Evolutionary conservation across 2,888 invertebrate species (phyloP).

Genomic region (Therioaphis trifolii): DNA sequence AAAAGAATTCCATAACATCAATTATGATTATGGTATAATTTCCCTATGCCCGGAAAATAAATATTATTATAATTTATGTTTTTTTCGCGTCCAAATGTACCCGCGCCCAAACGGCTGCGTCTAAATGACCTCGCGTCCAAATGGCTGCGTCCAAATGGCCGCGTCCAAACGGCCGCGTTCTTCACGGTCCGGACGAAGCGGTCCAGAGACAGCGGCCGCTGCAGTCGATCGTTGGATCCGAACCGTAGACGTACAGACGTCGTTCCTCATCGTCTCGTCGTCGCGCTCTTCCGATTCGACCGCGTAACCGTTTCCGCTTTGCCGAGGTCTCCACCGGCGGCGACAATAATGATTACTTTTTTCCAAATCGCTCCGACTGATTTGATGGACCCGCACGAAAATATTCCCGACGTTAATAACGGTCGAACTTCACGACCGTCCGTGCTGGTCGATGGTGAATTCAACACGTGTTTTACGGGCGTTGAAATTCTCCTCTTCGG

Average conservation of each 20-base stretch:
- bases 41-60: too few relatives aligned
- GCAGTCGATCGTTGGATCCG: slow-evolving; percentile 82
- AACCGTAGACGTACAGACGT: slow-evolving; percentile 72
- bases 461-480: slow-evolving; percentile 74
- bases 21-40: too few relatives aligned
- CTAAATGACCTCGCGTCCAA: too few relatives aligned
- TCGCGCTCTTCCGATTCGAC: slow-evolving; percentile 68
- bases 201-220: slow-evolving; percentile 77
- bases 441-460: slow-evolving; percentile 83
- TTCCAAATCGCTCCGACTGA: slow-evolving; percentile 72
- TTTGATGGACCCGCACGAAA: slow-evolving; percentile 80
- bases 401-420: slow-evolving; percentile 87
- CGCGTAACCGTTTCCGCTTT: slow-evolving; percentile 74
- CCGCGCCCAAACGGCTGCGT: too few relatives aligned
- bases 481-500: slow-evolving; percentile 58
- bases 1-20: too few relatives aligned
- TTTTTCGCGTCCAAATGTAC: too few relatives aligned
- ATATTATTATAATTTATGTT: too few relatives aligned
- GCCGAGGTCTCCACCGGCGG: too few relatives aligned
- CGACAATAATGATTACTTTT: slow-evolving; percentile 66
- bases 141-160: too few relatives aligned
- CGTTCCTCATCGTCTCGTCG: slow-evolving; percentile 39
- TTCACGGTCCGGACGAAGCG: slow-evolving; percentile 81
- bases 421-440: slow-evolving; percentile 78
- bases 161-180: too few relatives aligned